A percentile compares a stretch with the other conserved stretches of the same genome.
These are phyloP conservation scores for Eilema sororculum DNA, from an alignment of 2,888 invertebrate species.

Conservation along the genomic window DNA sequence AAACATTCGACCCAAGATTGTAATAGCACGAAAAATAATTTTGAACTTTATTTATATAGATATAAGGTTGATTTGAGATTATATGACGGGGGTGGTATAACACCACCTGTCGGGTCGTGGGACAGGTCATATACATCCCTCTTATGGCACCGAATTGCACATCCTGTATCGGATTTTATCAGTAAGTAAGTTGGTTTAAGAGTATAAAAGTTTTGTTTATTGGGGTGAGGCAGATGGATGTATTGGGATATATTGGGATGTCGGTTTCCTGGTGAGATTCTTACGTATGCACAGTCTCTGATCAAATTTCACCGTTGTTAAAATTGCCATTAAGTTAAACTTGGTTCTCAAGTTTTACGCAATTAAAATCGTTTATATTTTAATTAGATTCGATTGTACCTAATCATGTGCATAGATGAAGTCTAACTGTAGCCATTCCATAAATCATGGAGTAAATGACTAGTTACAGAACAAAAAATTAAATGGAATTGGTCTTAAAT, in stretches of 20 bases:
- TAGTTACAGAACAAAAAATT: too few relatives aligned
- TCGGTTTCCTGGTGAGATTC: slow-evolving; percentile 14
- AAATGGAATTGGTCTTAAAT: too few relatives aligned
- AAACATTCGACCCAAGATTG: background rate
- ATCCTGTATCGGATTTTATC: slow-evolving; percentile 68
- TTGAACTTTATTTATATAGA: slow-evolving; percentile 25
- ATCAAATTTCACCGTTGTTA: background rate
- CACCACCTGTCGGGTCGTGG: slow-evolving; percentile 83
- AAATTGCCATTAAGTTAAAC: too few relatives aligned
- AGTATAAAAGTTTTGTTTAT: slow-evolving; percentile 26
- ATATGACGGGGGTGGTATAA: slow-evolving; percentile 53
- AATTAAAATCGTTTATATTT: background rate
- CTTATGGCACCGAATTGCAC: slow-evolving; percentile 75
- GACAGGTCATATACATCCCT: slow-evolving; percentile 83
- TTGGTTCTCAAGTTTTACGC: background rate
- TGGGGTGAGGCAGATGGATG: slow-evolving; percentile 23
- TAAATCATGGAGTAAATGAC: too few relatives aligned
- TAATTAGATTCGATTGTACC: background rate
- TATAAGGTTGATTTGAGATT: slow-evolving; percentile 42
- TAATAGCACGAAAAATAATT: slow-evolving; percentile 13
- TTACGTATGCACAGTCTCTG: background rate
- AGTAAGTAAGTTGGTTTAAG: slow-evolving; percentile 29
- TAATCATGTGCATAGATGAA: too few relatives aligned
- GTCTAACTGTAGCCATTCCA: too few relatives aligned
- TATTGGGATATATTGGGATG: slow-evolving; percentile 8